These are phyloP conservation scores for Euclidia mi DNA, from an alignment of 2,888 invertebrate species.

Conservation along the genomic window DNA sequence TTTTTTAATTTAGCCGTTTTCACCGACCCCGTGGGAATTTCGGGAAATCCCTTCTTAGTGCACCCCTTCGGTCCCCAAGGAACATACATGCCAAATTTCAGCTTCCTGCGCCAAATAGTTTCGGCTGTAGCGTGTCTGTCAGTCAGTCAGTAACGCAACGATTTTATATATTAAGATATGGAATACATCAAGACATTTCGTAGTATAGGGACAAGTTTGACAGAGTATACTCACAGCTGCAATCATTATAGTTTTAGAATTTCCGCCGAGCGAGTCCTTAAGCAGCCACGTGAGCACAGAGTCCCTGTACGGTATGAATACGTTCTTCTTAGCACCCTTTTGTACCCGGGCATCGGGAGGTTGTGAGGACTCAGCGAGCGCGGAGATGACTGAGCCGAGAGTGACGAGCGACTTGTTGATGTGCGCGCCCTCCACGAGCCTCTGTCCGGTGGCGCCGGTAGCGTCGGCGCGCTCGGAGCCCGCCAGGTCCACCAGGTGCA, in stretches of 20 bases:
- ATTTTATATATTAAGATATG: too few relatives aligned
- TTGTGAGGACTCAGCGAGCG: conserved; percentile 93
- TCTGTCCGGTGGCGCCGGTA: conserved; percentile 97
- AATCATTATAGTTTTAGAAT: conserved; percentile 97
- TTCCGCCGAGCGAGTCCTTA: conserved; percentile 96
- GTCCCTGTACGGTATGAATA: conserved; percentile 96
- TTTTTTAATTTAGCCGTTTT: too few relatives aligned
- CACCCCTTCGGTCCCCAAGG: too few relatives aligned
- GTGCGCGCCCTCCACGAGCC: conserved; percentile 97
- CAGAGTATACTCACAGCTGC: conserved; percentile 92
- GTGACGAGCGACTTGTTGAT: conserved; percentile 97
- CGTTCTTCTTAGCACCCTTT: conserved; percentile 84
- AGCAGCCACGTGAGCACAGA: conserved; percentile 97
- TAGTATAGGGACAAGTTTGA: too few relatives aligned
- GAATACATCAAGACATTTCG: too few relatives aligned
- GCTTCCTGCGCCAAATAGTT: too few relatives aligned
- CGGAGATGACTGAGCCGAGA: conserved; percentile 96
- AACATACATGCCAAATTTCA: too few relatives aligned
- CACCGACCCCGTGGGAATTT: too few relatives aligned
- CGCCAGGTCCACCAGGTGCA: conserved; percentile 96
- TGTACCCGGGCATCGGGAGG: conserved; percentile 77
- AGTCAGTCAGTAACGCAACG: too few relatives aligned
- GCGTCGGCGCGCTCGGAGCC: conserved; percentile 97
- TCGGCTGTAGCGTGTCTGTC: too few relatives aligned
- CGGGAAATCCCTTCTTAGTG: too few relatives aligned